These are phyloP conservation scores for Orchesella flavescens DNA, from an alignment of 2,888 invertebrate genomes.

Conservation along the genomic window DNA sequence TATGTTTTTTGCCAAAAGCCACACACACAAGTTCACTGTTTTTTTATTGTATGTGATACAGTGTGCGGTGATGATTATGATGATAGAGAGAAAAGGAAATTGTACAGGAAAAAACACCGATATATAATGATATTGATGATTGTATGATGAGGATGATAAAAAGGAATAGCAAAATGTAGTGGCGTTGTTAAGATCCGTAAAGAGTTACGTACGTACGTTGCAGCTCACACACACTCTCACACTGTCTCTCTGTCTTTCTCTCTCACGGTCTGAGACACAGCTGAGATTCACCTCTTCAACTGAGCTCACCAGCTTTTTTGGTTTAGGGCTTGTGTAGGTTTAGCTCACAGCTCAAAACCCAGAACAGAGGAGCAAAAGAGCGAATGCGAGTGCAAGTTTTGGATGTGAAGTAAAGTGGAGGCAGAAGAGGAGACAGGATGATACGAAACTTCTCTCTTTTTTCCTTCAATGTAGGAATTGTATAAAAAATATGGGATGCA, in stretches of 20 bases:
- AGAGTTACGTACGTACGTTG: too few relatives aligned
- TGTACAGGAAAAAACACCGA: background rate
- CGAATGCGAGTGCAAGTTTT: background rate
- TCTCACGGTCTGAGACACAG: background rate
- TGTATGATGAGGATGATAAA: background rate
- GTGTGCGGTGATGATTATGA: too few relatives aligned
- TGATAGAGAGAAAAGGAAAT: too few relatives aligned
- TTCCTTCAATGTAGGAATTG: background rate
- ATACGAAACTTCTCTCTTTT: background rate
- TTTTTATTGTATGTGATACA: too few relatives aligned
- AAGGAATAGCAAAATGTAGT: background rate
- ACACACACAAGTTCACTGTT: too few relatives aligned
- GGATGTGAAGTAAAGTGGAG: too few relatives aligned
- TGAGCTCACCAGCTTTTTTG: slow-evolving; percentile 5
- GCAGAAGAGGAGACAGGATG: background rate
- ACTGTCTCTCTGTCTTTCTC: too few relatives aligned
- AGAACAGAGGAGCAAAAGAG: slow-evolving; percentile 3
- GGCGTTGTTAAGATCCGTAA: too few relatives aligned
- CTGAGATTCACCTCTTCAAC: slow-evolving; percentile 28
- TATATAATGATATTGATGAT: background rate
- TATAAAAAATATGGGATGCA: background rate
- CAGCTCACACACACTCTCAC: too few relatives aligned
- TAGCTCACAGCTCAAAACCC: slow-evolving; percentile 18
- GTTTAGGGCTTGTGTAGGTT: background rate
- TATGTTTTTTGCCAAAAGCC: too few relatives aligned